Conservation (phyloP, 2,113 vertebrate species). For the Hyperoodon ampullatus region DNA sequence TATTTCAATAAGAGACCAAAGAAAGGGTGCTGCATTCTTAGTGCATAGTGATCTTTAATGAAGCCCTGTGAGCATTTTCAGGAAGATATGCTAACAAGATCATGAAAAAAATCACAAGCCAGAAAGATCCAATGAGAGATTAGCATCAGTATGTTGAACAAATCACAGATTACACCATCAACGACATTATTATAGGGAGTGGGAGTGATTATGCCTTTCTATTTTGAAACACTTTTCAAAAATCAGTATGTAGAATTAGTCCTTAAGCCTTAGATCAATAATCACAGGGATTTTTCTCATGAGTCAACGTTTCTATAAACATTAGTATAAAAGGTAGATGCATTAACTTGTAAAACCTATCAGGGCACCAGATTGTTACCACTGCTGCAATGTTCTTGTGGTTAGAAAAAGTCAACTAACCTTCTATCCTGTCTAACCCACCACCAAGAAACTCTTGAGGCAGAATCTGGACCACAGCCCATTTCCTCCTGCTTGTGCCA, state of each 20-base stretch:
- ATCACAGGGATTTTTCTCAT: neutral
- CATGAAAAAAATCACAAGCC: neutral
- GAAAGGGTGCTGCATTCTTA: neutral
- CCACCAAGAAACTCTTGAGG: neutral
- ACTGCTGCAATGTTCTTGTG: neutral
- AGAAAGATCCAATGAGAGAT: neutral
- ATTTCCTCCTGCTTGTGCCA: neutral
- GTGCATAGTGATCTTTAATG: neutral
- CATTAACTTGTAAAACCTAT: neutral
- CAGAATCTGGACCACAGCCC: neutral
- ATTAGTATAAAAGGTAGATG: neutral
- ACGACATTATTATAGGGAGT: neutral
- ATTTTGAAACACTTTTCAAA: conserved; percentile 22
- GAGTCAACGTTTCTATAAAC: neutral
- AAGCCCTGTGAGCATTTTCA: neutral
- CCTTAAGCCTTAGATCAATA: neutral
- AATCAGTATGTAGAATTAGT: neutral
- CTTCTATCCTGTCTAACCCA: neutral
- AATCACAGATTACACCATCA: neutral
- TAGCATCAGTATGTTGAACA: neutral
- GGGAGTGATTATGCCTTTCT: neutral
- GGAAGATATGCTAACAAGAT: neutral
- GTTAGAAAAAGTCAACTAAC: neutral
- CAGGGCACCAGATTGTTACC: neutral
- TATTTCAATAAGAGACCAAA: conserved; percentile 12